These are phyloP conservation scores for Chloroclystis v-ata DNA, from an alignment of 2,888 invertebrate genomes.

Conservation along the genomic window DNA sequence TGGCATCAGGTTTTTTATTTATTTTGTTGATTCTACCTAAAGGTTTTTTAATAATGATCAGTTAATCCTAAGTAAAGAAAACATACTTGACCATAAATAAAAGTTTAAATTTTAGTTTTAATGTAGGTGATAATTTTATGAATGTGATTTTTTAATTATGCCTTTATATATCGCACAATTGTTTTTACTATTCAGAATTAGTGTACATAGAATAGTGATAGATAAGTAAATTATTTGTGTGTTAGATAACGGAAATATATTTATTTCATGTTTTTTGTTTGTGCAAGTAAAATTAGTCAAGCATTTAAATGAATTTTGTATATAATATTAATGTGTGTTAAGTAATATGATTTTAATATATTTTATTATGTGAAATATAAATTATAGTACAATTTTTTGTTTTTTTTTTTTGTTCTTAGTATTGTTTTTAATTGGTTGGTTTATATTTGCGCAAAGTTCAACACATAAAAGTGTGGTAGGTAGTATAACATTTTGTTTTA, in stretches of 20 bases:
- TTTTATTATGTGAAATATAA: conserved; percentile 48
- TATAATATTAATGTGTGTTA: conserved; percentile 33
- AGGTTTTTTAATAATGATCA: too few species aligned
- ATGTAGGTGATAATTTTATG: neutral
- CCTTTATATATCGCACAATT: conserved; percentile 22
- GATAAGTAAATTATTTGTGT: conserved; percentile 28
- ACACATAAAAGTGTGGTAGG: too few species aligned
- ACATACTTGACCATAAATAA: too few species aligned
- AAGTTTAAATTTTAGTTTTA: too few species aligned
- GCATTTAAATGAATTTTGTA: conserved; percentile 37
- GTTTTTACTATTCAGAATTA: conserved; percentile 14
- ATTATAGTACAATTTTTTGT: conserved; percentile 47
- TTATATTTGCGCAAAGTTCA: too few species aligned
- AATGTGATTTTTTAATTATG: conserved; percentile 2
- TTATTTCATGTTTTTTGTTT: conserved; percentile 29
- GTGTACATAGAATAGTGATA: conserved; percentile 22
- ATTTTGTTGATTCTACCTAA: too few species aligned
- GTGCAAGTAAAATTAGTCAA: conserved; percentile 36
- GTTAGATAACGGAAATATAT: conserved; percentile 27
- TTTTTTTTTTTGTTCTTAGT: conserved; percentile 24
- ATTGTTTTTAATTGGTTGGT: too few species aligned
- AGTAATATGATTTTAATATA: conserved; percentile 37
- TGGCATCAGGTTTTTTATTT: too few species aligned
- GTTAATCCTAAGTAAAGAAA: too few species aligned
- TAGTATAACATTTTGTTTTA: too few species aligned